Evolutionary conservation across 2,113 vertebrate genomes (phyloP).

Genomic region (Camelus dromedarius): DNA sequence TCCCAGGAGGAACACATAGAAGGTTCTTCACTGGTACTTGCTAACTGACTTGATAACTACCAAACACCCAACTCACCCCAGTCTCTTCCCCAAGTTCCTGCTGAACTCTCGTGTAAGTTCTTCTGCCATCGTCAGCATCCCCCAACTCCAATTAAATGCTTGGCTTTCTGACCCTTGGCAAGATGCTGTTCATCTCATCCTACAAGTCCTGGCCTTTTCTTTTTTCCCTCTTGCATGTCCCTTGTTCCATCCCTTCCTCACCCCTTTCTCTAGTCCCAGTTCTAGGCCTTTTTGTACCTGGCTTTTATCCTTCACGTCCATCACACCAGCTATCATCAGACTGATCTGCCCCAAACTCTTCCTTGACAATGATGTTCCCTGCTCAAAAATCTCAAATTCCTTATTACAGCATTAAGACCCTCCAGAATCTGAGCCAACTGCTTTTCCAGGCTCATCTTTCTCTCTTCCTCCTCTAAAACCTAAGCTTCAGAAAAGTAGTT

Average conservation of each 20-base stretch:
- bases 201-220: neutral
- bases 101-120: neutral
- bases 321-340: neutral
- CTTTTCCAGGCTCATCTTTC: neutral
- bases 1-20: neutral
- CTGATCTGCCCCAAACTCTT: neutral
- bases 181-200: neutral
- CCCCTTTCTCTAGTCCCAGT: neutral
- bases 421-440: neutral
- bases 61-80: neutral
- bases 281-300: neutral
- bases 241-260: neutral
- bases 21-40: neutral
- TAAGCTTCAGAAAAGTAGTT: neutral
- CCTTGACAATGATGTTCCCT: neutral
- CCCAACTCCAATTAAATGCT: neutral
- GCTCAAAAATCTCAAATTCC: neutral
- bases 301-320: slow-evolving; percentile 42
- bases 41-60: neutral
- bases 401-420: neutral
- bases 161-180: neutral
- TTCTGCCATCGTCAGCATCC: neutral
- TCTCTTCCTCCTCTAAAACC: neutral
- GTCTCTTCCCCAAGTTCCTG: neutral
- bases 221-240: neutral